These are phyloP conservation scores for Gallinago stenura DNA, from an alignment of 2,797 vertebrate species.

Conservation along the genomic window DNA sequence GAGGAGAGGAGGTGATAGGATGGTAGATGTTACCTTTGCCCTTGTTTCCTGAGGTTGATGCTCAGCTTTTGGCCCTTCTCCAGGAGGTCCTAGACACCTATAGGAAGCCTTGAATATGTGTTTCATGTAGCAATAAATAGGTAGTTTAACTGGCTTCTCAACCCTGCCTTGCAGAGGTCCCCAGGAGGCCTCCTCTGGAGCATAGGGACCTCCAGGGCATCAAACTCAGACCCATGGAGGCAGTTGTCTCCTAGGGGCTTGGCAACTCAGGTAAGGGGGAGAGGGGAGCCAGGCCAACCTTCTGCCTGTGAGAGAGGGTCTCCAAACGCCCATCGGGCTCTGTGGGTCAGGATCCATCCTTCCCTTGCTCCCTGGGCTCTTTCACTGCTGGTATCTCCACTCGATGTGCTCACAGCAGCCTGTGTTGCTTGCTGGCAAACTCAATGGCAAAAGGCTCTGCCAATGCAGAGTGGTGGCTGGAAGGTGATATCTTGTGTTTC, in stretches of 20 bases:
- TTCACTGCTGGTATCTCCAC: neutral
- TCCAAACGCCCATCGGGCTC: neutral
- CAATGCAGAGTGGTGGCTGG: neutral
- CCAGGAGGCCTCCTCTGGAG: neutral
- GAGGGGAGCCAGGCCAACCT: neutral
- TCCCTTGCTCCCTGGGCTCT: neutral
- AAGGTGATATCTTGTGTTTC: neutral
- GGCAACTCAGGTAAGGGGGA: neutral
- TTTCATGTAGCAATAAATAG: neutral
- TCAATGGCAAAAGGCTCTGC: neutral
- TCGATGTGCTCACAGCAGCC: neutral
- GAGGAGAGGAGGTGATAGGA: neutral
- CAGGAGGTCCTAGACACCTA: neutral
- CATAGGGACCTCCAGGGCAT: neutral
- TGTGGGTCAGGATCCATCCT: neutral
- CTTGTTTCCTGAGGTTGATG: neutral
- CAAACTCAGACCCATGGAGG: neutral
- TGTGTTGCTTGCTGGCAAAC: neutral
- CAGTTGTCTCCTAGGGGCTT: neutral
- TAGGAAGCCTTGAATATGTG: neutral
- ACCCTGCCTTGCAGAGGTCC: neutral
- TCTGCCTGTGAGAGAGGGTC: neutral
- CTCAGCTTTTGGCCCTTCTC: neutral
- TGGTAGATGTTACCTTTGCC: neutral
- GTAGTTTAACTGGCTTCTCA: slow-evolving; percentile 15